These are phyloP conservation scores for Nipponacmea schrenckii DNA, from an alignment of 2,888 invertebrate species.

Conservation along the genomic window DNA sequence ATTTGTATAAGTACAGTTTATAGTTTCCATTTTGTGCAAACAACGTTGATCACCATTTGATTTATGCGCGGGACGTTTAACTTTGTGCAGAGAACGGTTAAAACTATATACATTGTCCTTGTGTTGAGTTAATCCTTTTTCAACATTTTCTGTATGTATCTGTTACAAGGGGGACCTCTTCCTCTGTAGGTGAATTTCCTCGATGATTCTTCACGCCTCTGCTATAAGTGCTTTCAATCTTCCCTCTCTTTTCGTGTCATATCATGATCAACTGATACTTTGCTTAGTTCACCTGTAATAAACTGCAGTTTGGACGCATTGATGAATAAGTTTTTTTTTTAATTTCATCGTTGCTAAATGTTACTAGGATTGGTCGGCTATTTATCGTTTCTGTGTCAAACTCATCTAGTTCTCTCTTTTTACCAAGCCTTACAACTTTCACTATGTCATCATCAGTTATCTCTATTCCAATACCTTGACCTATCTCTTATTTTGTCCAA, in stretches of 20 bases:
- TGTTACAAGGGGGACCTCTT: background rate
- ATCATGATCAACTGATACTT: background rate
- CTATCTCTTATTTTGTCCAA: background rate
- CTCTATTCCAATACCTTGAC: background rate
- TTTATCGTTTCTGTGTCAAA: background rate
- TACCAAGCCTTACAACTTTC: background rate
- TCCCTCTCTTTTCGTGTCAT: background rate
- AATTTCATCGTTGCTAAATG: background rate
- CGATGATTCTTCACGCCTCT: background rate
- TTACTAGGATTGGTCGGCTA: background rate
- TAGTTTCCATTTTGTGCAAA: background rate
- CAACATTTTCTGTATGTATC: background rate
- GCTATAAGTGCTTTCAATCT: background rate
- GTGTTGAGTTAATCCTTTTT: background rate
- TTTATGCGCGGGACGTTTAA: background rate
- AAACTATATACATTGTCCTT: background rate
- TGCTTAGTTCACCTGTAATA: background rate
- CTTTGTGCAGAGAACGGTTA: background rate
- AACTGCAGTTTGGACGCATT: background rate
- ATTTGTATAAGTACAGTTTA: background rate
- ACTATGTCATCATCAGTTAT: background rate
- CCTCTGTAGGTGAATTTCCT: background rate
- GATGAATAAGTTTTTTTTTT: background rate
- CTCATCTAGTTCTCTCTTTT: background rate
- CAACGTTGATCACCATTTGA: too few species aligned